Evolutionary conservation across 2,113 vertebrate species (phyloP).

Genomic region (Eleginops maclovinus): DNA sequence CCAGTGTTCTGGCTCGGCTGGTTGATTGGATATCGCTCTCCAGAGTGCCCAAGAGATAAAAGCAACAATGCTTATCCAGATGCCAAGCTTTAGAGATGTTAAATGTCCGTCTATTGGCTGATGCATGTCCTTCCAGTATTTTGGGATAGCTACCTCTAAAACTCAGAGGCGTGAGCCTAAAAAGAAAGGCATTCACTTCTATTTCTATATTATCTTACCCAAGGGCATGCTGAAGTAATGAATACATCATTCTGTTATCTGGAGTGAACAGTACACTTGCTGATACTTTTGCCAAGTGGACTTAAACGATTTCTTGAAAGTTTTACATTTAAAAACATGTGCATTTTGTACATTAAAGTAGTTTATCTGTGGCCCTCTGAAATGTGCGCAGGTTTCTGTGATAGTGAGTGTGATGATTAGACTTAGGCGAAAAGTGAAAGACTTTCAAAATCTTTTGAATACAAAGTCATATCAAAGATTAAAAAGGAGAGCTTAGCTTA

Average conservation of each 20-base stretch:
- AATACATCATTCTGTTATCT: conserved; percentile 71
- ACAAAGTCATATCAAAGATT: conserved; percentile 32
- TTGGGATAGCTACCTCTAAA: conserved; percentile 40
- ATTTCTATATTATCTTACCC: conserved; percentile 68
- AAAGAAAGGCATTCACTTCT: conserved; percentile 49
- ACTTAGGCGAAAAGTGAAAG: not conserved
- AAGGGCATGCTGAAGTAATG: conserved; percentile 63
- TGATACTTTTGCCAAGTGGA: conserved; percentile 45
- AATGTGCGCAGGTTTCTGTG: not conserved
- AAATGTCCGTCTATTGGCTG: conserved; percentile 5
- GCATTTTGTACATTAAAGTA: conserved; percentile 36
- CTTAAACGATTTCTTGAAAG: conserved; percentile 40
- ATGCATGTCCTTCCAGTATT: conserved; percentile 33
- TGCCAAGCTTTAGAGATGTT: conserved; percentile 15
- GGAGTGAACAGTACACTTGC: conserved; percentile 44
- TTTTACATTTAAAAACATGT: conserved; percentile 56
- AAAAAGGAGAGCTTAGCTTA: conserved; percentile 29
- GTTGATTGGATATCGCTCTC: conserved; percentile 20
- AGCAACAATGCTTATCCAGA: conserved; percentile 34
- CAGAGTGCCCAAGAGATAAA: conserved; percentile 38
- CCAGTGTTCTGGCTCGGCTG: conserved; percentile 46
- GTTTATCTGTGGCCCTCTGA: conserved; percentile 55
- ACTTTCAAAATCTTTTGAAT: conserved; percentile 30
- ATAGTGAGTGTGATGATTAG: not conserved
- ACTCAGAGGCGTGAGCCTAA: conserved; percentile 37